phyloP scores from a whole-genome alignment of 2,888 invertebrate genomes.

The Stomorhina lunata region DNA sequence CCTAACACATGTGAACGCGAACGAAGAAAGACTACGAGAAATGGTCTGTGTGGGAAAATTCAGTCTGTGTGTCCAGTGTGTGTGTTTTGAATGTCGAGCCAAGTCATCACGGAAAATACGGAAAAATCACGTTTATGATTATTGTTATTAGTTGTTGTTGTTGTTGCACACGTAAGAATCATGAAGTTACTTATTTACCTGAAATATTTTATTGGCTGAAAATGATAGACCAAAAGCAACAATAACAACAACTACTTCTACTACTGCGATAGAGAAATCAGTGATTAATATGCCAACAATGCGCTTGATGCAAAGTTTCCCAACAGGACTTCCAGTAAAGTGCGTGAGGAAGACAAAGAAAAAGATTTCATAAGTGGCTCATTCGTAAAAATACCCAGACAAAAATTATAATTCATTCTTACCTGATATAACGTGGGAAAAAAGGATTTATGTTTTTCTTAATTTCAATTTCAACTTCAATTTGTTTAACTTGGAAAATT shows the following conservation, averaged over 20 bases:
- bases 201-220: conserved; percentile 42
- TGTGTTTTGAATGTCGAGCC: not conserved
- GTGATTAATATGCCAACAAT: conserved; percentile 49
- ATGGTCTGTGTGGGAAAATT: not conserved
- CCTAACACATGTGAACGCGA: conserved; percentile 47
- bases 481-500: not conserved
- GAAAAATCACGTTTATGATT: conserved; percentile 53
- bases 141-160: not conserved
- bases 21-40: too few species aligned
- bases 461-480: not conserved
- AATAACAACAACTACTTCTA: too few species aligned
- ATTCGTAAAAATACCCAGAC: not conserved
- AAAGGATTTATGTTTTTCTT: conserved; percentile 49
- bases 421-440: conserved; percentile 61
- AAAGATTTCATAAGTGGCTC: not conserved
- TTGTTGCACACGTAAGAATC: conserved; percentile 38
- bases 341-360: conserved; percentile 56
- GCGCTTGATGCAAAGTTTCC: conserved; percentile 54
- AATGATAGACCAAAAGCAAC: not conserved
- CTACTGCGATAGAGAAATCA: too few species aligned
- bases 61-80: not conserved
- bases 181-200: conserved; percentile 33
- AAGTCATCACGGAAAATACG: conserved; percentile 44
- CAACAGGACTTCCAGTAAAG: conserved; percentile 56
- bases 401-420: conserved; percentile 33